These are phyloP conservation scores for Plagodis pulveraria DNA, from an alignment of 2,888 invertebrate genomes.

Conservation along the genomic window DNA sequence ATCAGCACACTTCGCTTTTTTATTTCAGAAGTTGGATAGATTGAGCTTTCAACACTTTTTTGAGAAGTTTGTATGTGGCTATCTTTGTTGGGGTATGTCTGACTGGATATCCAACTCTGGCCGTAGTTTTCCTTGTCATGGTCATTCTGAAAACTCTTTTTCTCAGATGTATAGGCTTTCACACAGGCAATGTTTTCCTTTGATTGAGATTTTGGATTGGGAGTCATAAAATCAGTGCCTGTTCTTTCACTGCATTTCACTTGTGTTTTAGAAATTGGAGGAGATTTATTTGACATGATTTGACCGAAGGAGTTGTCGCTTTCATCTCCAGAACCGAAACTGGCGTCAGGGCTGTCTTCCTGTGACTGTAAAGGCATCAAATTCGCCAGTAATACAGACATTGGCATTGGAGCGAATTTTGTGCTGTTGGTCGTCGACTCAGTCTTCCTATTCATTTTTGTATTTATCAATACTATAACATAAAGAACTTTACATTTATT, in stretches of 20 bases:
- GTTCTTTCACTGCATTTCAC: constrained; percentile 17
- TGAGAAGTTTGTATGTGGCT: constrained; percentile 44
- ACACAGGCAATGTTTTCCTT: constrained; percentile 46
- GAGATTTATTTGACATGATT: constrained; percentile 55
- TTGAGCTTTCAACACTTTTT: constrained; percentile 40
- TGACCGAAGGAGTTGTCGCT: constrained; percentile 67
- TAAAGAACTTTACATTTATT: too few species aligned
- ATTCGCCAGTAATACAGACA: constrained; percentile 74
- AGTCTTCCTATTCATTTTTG: constrained; percentile 64
- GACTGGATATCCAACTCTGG: constrained; percentile 50
- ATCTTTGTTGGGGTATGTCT: constrained; percentile 56
- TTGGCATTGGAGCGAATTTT: constrained; percentile 77
- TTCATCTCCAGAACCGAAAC: constrained; percentile 64
- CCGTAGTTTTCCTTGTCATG: constrained; percentile 64
- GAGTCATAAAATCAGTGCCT: constrained; percentile 53
- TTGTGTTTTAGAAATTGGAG: constrained; percentile 41
- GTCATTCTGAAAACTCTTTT: constrained; percentile 50
- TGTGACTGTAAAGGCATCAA: constrained; percentile 64
- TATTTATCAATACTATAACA: constrained; percentile 20
- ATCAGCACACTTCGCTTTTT: constrained; percentile 55
- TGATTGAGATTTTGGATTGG: constrained; percentile 51
- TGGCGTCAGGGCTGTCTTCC: constrained; percentile 59
- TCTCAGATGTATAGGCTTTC: constrained; percentile 58
- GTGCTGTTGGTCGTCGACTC: constrained; percentile 73
- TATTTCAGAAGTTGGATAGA: constrained; percentile 48